phyloP scores from a whole-genome alignment of 2,888 invertebrate genomes.

The Drosophila rellima region DNA sequence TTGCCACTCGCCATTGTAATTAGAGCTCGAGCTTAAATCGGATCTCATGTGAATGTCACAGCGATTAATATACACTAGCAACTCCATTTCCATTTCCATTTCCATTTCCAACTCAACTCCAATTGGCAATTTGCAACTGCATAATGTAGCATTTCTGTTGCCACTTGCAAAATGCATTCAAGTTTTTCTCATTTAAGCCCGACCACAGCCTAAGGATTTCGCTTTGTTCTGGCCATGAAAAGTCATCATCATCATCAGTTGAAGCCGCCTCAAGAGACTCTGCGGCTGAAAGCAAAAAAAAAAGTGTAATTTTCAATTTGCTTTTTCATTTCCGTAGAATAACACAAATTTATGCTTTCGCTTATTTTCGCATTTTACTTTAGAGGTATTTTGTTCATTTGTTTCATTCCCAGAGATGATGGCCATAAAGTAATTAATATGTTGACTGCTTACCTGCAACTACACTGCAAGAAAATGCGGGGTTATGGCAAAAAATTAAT shows the following conservation, averaged over 20 bases:
- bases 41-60: slow-evolving; percentile 29
- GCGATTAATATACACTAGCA: background rate
- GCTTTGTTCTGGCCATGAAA: slow-evolving; percentile 32
- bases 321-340: slow-evolving; percentile 78
- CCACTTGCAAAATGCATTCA: slow-evolving; percentile 61
- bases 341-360: slow-evolving; percentile 76
- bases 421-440: slow-evolving; percentile 51
- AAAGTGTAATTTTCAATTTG: slow-evolving; percentile 68
- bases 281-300: background rate
- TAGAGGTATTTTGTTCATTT: slow-evolving; percentile 16
- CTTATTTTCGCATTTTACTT: slow-evolving; percentile 44
- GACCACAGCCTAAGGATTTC: slow-evolving; percentile 53
- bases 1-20: slow-evolving; percentile 38
- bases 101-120: background rate
- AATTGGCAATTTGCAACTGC: background rate
- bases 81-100: background rate
- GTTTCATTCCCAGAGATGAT: slow-evolving; percentile 28
- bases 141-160: slow-evolving; percentile 23
- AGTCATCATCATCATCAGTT: slow-evolving; percentile 21
- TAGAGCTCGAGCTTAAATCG: slow-evolving; percentile 48
- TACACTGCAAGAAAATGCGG: too few relatives aligned
- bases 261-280: background rate
- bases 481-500: too few relatives aligned
- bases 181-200: slow-evolving; percentile 75
- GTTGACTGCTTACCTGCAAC: slow-evolving; percentile 46